phyloP scores from a whole-genome alignment of 2,797 vertebrate genomes.

The Onychomys arenicola region DNA sequence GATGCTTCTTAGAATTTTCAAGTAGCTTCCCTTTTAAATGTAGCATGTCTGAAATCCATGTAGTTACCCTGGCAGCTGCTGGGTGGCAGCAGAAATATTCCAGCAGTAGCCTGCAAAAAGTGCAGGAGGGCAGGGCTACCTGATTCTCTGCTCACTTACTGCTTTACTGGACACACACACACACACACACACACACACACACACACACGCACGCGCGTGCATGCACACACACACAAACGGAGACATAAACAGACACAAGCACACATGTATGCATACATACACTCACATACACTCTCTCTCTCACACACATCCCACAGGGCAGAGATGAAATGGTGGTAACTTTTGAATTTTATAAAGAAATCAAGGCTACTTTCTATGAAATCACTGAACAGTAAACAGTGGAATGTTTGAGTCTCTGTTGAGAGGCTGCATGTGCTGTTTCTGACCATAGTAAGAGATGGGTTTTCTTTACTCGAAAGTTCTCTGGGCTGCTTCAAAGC shows the following conservation, averaged over 20 bases:
- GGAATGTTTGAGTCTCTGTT: not conserved
- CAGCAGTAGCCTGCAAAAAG: not conserved
- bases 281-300: not conserved
- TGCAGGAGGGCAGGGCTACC: not conserved
- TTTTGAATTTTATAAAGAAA: constrained; percentile 50
- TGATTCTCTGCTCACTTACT: not conserved
- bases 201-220: not conserved
- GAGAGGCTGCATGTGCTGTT: not conserved
- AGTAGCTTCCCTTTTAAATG: not conserved
- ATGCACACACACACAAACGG: not conserved
- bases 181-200: not conserved
- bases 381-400: not conserved
- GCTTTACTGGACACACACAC: not conserved
- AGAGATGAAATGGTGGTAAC: not conserved
- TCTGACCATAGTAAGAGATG: not conserved
- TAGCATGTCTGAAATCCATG: constrained; percentile 15
- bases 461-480: not conserved
- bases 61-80: constrained; percentile 71
- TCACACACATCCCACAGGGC: not conserved
- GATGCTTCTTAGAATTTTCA: constrained; percentile 6
- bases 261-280: not conserved
- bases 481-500: not conserved
- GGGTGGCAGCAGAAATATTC: constrained; percentile 77
- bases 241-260: not conserved
- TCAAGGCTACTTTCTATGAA: not conserved